Conservation (phyloP, 2,888 invertebrate genomes). For the Calephelis perditalis region DNA sequence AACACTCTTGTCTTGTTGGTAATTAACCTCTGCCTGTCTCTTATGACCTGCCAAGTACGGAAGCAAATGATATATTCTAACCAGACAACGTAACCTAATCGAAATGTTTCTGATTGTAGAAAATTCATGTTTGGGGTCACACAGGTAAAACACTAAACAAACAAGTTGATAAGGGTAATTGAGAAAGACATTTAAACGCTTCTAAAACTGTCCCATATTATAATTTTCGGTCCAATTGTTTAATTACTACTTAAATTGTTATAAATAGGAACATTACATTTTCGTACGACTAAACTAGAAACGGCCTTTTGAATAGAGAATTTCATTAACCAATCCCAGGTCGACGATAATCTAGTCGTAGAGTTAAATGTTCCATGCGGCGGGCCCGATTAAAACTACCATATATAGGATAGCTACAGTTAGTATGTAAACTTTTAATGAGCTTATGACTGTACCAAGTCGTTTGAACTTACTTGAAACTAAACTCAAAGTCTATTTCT, state of each 20-base stretch:
- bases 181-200: no score
- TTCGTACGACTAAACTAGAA: conserved; percentile 19
- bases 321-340: conserved; percentile 66
- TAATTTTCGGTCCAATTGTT: neutral
- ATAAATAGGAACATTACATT: conserved; percentile 1
- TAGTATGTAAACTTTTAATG: conserved; percentile 69
- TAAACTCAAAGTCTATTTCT: conserved; percentile 44
- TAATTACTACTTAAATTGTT: neutral
- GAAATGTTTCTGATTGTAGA: no score
- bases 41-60: no score
- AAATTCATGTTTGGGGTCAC: no score
- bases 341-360: conserved; percentile 64
- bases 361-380: conserved; percentile 68
- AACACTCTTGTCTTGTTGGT: no score
- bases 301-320: conserved; percentile 46
- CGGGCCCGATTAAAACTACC: conserved; percentile 71
- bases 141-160: no score
- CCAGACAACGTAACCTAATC: no score
- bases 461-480: conserved; percentile 36
- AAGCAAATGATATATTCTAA: no score
- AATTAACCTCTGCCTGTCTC: no score
- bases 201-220: no score
- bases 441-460: conserved; percentile 58
- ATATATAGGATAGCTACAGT: conserved; percentile 62
- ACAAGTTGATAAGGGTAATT: no score